Conservation (phyloP, 2,888 invertebrate genomes). For the Temnothorax rugatulus region DNA sequence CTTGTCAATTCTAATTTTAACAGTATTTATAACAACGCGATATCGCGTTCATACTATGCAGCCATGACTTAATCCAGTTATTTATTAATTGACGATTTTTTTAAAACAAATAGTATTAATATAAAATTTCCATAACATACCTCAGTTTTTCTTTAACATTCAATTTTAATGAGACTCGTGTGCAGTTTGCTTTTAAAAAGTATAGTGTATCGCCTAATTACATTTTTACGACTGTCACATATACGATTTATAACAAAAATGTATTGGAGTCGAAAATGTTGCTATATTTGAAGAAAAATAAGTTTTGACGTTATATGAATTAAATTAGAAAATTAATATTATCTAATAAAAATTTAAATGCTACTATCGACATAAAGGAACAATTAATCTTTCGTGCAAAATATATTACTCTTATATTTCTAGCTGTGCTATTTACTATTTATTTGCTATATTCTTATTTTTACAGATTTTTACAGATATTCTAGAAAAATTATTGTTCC, state of each 20-base stretch:
- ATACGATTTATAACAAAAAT: background rate
- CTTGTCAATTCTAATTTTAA: background rate
- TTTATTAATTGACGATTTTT: background rate
- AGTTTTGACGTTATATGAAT: background rate
- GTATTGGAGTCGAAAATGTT: background rate
- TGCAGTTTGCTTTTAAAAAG: background rate
- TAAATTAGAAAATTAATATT: background rate
- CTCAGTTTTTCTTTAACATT: slow-evolving; percentile 7
- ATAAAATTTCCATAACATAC: background rate
- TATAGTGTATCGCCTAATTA: background rate
- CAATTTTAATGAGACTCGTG: background rate
- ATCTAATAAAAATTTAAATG: background rate
- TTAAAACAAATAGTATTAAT: background rate
- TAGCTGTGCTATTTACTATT: background rate
- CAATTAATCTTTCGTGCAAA: background rate
- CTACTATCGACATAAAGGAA: background rate
- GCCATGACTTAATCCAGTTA: background rate
- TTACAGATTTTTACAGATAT: background rate
- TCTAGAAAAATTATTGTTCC: background rate
- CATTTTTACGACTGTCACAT: background rate
- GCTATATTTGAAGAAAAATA: background rate
- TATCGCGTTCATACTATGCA: background rate
- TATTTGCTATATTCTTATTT: background rate
- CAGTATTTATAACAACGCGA: background rate
- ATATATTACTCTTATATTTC: background rate